These are phyloP conservation scores for Mastomys coucha DNA, from an alignment of 2,113 vertebrate genomes.

Conservation along the genomic window DNA sequence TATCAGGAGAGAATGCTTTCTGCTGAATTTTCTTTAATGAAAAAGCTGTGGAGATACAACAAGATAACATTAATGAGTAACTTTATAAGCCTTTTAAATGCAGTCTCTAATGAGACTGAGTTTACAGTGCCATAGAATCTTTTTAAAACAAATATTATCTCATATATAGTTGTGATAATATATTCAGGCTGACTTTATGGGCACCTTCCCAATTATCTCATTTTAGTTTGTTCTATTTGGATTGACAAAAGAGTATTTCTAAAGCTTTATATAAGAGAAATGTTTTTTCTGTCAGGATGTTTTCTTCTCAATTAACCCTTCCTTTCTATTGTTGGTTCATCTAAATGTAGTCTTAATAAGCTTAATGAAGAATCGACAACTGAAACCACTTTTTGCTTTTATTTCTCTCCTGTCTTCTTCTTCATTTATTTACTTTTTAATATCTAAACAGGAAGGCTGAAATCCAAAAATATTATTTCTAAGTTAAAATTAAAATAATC, in stretches of 20 bases:
- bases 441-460: constrained; percentile 61
- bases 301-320: constrained; percentile 85
- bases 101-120: constrained; percentile 94
- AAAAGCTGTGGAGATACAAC: constrained; percentile 94
- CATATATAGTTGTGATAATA: constrained; percentile 93
- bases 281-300: constrained; percentile 70
- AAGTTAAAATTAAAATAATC: constrained; percentile 75
- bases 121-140: constrained; percentile 94
- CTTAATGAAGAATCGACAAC: constrained; percentile 63
- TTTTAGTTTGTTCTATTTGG: constrained; percentile 88
- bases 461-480: constrained; percentile 58
- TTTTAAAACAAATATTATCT: constrained; percentile 95
- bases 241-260: constrained; percentile 88
- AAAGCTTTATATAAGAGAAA: constrained; percentile 81
- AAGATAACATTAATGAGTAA: constrained; percentile 95
- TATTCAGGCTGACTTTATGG: constrained; percentile 91
- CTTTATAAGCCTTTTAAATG: constrained; percentile 95
- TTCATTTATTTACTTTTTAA: too few species aligned
- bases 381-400: constrained; percentile 49
- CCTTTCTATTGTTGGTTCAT: constrained; percentile 59
- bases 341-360: constrained; percentile 75
- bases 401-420: background rate
- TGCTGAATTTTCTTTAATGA: constrained; percentile 95
- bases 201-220: constrained; percentile 92
- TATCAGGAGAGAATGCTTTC: constrained; percentile 95